phyloP scores from a whole-genome alignment of 2,888 invertebrate species.

The Drosophila paranaensis region DNA sequence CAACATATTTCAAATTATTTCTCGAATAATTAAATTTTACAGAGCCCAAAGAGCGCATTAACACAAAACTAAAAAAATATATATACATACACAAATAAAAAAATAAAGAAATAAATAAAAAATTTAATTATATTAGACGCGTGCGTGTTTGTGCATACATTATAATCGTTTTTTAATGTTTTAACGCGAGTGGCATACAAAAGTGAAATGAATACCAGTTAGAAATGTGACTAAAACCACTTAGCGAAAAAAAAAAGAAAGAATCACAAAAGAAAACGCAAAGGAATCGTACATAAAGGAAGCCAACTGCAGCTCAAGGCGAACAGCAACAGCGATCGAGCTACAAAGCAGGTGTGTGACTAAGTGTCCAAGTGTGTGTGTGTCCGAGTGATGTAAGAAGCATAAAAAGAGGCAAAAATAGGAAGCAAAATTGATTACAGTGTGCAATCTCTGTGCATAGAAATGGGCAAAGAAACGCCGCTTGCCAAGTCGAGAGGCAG shows the following conservation, averaged over 20 bases:
- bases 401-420: constrained; percentile 11
- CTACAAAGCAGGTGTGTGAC: constrained; percentile 48
- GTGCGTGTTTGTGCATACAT: constrained; percentile 48
- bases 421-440: constrained; percentile 35
- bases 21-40: constrained; percentile 10
- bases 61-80: constrained; percentile 7
- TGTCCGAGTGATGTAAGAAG: constrained; percentile 36
- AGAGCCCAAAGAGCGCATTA: constrained; percentile 55
- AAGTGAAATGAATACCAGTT: constrained; percentile 60
- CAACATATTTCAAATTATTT: neutral
- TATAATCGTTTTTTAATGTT: constrained; percentile 34
- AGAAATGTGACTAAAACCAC: constrained; percentile 71
- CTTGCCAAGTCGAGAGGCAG: constrained; percentile 15
- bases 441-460: constrained; percentile 34
- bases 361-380: constrained; percentile 15
- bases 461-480: constrained; percentile 34
- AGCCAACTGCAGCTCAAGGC: constrained; percentile 31
- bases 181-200: constrained; percentile 39
- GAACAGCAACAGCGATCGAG: constrained; percentile 33
- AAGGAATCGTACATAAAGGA: constrained; percentile 28
- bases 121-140: constrained; percentile 18
- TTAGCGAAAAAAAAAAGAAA: constrained; percentile 39
- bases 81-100: too few species aligned
- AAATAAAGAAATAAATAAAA: neutral
- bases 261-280: constrained; percentile 30